Evolutionary conservation across 2,888 invertebrate genomes (phyloP).

Genomic region (Corbicula japonica): DNA sequence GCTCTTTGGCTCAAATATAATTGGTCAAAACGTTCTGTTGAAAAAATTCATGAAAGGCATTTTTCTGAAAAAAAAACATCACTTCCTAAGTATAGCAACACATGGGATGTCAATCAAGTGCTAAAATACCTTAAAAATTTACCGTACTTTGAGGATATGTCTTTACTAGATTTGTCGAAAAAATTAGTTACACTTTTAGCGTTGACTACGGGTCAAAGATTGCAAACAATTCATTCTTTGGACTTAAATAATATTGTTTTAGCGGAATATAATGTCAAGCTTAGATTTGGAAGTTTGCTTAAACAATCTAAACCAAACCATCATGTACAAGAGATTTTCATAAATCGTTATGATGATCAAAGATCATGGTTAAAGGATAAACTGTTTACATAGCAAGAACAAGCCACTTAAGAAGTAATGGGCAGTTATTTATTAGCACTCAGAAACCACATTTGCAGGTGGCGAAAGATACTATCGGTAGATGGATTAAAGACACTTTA

Average conservation of each 20-base stretch:
- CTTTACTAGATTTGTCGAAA: conserved; percentile 30
- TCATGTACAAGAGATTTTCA: conserved; percentile 20
- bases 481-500: conserved; percentile 51
- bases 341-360: conserved; percentile 29
- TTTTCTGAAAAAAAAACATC: conserved; percentile 44
- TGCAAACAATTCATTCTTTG: conserved; percentile 48
- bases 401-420: conserved; percentile 19
- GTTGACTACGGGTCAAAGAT: conserved; percentile 55
- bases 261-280: neutral
- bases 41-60: conserved; percentile 62
- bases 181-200: conserved; percentile 55
- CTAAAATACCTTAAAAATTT: conserved; percentile 40
- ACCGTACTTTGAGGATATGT: conserved; percentile 31
- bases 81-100: conserved; percentile 48
- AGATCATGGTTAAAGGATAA: conserved; percentile 44
- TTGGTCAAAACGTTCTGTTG: conserved; percentile 31
- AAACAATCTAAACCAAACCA: conserved; percentile 51
- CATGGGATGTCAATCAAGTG: conserved; percentile 57
- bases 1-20: neutral
- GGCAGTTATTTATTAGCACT: conserved; percentile 37
- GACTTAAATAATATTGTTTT: conserved; percentile 39
- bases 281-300: conserved; percentile 40
- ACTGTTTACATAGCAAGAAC: conserved; percentile 45
- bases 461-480: conserved; percentile 35
- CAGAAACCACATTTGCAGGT: conserved; percentile 46